A percentile compares a stretch with the other conserved stretches of the same genome.
These are phyloP conservation scores for Notothenia coriiceps DNA, from an alignment of 2,113 vertebrate species.

Conservation along the genomic window DNA sequence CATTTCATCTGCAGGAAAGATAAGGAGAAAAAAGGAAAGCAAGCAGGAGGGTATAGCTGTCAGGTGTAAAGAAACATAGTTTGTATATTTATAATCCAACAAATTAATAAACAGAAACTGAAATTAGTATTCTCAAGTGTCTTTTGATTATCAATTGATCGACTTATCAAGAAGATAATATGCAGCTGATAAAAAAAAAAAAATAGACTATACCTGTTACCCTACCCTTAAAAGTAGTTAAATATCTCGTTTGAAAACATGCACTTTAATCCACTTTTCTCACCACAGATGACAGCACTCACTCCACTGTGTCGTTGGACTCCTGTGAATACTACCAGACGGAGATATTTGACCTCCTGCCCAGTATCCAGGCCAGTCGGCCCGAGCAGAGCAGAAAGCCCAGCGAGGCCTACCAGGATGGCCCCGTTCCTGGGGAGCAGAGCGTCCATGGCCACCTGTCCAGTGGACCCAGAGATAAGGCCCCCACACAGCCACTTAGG, in stretches of 20 bases:
- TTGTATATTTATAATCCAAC: no score
- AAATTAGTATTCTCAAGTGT: no score
- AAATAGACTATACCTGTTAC: neutral
- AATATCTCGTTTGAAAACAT: neutral
- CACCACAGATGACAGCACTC: conserved; percentile 69
- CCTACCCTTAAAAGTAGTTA: neutral
- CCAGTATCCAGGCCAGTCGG: conserved; percentile 68
- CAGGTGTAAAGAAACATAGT: no score
- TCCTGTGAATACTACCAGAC: conserved; percentile 75
- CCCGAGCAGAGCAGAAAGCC: conserved; percentile 19
- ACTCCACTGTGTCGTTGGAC: conserved; percentile 63
- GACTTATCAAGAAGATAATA: neutral
- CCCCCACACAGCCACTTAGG: conserved; percentile 62
- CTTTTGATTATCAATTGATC: neutral
- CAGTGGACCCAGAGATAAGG: conserved; percentile 54
- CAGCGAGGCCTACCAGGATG: neutral
- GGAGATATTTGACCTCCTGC: conserved; percentile 77
- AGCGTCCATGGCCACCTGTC: conserved; percentile 5
- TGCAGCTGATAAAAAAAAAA: neutral
- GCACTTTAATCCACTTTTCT: neutral
- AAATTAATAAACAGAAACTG: no score
- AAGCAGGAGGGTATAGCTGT: no score
- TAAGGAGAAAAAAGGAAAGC: no score
- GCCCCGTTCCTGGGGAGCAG: neutral
- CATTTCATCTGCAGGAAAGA: no score